Evolutionary conservation across 53 echinoderm and acorn worm genomes (phyloP).

Genomic region (Echinometra lucunter): DNA sequence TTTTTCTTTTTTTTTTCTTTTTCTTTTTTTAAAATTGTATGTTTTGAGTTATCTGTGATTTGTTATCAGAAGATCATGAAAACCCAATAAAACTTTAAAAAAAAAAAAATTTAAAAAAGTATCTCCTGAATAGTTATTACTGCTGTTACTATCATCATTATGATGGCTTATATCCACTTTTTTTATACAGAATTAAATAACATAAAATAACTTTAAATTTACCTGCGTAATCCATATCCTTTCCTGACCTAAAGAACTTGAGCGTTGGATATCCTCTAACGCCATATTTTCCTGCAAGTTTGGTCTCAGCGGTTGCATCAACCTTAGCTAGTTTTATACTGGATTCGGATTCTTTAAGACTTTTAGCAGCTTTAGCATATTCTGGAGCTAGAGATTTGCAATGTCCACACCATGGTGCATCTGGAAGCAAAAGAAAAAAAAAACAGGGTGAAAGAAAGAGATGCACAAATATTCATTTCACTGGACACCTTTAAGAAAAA

Average conservation of each 20-base stretch:
- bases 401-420: slow-evolving; percentile 99
- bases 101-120: too few relatives aligned
- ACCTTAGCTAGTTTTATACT: slow-evolving; percentile 88
- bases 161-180: too few relatives aligned
- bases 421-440: slow-evolving; percentile 51
- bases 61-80: too few relatives aligned
- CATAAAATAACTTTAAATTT: not conserved
- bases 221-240: slow-evolving; percentile 83
- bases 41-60: too few relatives aligned
- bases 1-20: too few relatives aligned
- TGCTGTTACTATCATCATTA: too few relatives aligned
- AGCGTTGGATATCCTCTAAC: slow-evolving; percentile 96
- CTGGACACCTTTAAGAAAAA: not conserved
- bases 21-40: too few relatives aligned
- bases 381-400: slow-evolving; percentile 94
- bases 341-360: slow-evolving; percentile 78
- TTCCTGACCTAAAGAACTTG: slow-evolving; percentile 91
- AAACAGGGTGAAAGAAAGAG: too few relatives aligned
- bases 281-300: slow-evolving; percentile 77
- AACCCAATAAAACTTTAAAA: too few relatives aligned
- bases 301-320: slow-evolving; percentile 88
- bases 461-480: not conserved
- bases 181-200: not conserved
- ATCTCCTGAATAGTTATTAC: too few relatives aligned
- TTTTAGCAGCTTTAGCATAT: slow-evolving; percentile 81